A percentile compares a stretch with the other conserved stretches of the same genome.
Conservation (phyloP, 2,113 vertebrate genomes). For the Salvator merianae region DNA sequence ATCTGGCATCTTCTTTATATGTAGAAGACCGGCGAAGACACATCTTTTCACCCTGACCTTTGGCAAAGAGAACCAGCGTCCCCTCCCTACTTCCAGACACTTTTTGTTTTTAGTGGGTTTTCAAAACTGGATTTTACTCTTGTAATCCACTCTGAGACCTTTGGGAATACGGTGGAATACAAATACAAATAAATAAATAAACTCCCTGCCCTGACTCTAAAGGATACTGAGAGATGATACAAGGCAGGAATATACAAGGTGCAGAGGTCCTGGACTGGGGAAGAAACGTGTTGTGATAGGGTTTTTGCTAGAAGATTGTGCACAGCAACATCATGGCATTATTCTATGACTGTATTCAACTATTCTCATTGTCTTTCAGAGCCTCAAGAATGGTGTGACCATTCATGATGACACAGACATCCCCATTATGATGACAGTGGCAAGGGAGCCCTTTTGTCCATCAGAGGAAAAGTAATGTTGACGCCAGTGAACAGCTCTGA, state of each 20-base stretch:
- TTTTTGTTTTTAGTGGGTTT: too few relatives aligned
- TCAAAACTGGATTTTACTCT: too few relatives aligned
- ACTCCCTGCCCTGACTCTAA: neutral
- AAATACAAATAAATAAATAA: too few relatives aligned
- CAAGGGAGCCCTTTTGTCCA: neutral
- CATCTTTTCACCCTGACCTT: too few relatives aligned
- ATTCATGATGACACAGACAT: constrained; percentile 5
- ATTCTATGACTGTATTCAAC: neutral
- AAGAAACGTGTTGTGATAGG: neutral
- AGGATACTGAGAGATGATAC: neutral
- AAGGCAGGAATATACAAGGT: neutral
- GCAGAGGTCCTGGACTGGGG: neutral
- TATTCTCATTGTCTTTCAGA: neutral
- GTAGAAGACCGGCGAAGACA: too few relatives aligned
- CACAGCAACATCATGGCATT: too few relatives aligned
- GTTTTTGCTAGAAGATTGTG: neutral
- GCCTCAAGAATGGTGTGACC: neutral
- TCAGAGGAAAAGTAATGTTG: neutral
- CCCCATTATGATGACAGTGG: constrained; percentile 10
- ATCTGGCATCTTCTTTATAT: too few relatives aligned
- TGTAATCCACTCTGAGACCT: too few relatives aligned
- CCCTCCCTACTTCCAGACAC: too few relatives aligned
- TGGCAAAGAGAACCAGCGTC: too few relatives aligned
- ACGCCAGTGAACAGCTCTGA: neutral
- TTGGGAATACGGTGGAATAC: too few relatives aligned